Base-by-base conservation (phyloP, 2,797 vertebrate genomes). In the Australoheros facetus region DNA sequence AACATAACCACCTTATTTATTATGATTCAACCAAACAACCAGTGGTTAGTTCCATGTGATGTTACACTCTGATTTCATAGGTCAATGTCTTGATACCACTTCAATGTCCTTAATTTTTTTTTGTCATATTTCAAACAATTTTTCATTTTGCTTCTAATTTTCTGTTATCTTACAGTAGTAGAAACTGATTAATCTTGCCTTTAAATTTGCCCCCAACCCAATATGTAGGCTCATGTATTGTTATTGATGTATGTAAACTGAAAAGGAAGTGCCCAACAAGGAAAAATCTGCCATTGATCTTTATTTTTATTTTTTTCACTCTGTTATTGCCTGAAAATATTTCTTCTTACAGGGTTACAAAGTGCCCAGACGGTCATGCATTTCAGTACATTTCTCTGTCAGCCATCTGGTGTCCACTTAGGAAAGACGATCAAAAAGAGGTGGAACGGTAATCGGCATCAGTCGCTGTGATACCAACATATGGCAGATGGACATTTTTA, bases 231-330 rank as follows among this genome's bases (percentile, higher is more conserved):
- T 79, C 72, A 62, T 71, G 14, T 73, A 13, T 26, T 56, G 64
- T 59, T 74, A 74, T 64, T 53, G 17, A 45, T 1, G 17, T 37
- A 23, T 79, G 57, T 81, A 75, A 74, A 88, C 76, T 75, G 39
- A 59, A 71, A 78, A 88, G 70, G 59, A 91, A 92, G 90, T 93
- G 88, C 88, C 90, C 92, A 14, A 39, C 75, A 86, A 85, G 87
- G 90, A 91, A 84, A 30, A 87, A 71, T 84, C 73, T 88, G 92
- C 90, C 91, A 93, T 90, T 79, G 85, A 71, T 60, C 12, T 62
- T 23, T 42, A 39, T 62, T 74, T 90, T 85, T 26, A 26, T 26
- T 78, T 85, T 83, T 12, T 81, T 90, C 83, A 83, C 82, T 88
- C 86, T 59, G 42, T 87, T 75, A 53, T 79, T 88, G 78, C 87